Base-by-base conservation (phyloP, 2,797 vertebrate genomes). In the Mallotus villosus region DNA sequence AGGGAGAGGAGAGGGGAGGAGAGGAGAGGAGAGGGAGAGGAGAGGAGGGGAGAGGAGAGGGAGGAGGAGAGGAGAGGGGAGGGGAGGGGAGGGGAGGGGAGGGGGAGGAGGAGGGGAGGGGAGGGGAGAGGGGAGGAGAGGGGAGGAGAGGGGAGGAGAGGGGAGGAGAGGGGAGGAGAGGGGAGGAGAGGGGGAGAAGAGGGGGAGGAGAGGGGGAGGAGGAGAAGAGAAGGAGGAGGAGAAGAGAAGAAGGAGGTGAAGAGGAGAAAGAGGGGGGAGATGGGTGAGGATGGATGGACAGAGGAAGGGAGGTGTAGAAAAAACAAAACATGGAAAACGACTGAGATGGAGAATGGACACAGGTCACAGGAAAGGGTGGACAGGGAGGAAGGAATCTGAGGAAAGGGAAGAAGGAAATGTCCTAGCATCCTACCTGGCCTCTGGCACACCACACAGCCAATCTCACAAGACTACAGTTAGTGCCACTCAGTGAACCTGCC, bases 101-200 rank as follows among this genome's bases (percentile, higher is more conserved):
- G 78, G 57, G 71, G 72, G 73, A 22, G 68, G 22, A 24, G 91
- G 29, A 29, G 4, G 29, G 4, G 29, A 29, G 88, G 34, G 34
- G 84, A 80, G 79, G 76, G 78, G 79, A 82, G 80, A 81, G 14
- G 17, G 12, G 14, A 5, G 5, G 11, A 51, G 49, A n/a, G 5
- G 2, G 4, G 5, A 29, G 29, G 29, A 29, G n/a, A 29, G 29
- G 91, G 91, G 97, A 97, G 90, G 98, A 93, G 90, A 97, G 96
- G 89, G 90, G 86, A 51, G 41, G 25, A 34, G 46, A 59, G 27
- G 80, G 57, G 49, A 67, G 53, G n/a, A n/a, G n/a, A n/a, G n/a
- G n/a, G n/a, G n/a, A n/a, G n/a, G n/a, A n/a, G n/a, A n/a, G n/a
- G n/a, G n/a, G n/a, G n/a, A n/a, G 37, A 6, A 49, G 63, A 32